A percentile compares a stretch with the other conserved stretches of the same genome.
phyloP scores from a whole-genome alignment of 2,113 vertebrate genomes.

The Strix aluco region DNA sequence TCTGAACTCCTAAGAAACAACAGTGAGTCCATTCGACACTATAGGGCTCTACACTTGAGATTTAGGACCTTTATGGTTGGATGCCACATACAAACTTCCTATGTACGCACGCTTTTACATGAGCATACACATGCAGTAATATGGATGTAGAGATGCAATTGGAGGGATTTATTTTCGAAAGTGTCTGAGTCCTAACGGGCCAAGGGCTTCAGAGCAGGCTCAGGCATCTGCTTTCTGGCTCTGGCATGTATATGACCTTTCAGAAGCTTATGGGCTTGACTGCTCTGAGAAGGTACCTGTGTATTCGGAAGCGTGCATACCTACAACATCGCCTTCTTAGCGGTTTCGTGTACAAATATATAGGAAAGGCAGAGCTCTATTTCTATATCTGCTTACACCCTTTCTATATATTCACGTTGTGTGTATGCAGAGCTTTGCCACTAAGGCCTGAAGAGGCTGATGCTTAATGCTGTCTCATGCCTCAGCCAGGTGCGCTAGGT shows the following conservation, averaged over 20 bases:
- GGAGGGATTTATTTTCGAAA: background rate
- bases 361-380: background rate
- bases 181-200: background rate
- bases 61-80: background rate
- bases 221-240: background rate
- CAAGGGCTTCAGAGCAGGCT: background rate
- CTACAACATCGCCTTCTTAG: background rate
- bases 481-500: accelerated
- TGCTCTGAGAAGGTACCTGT: background rate
- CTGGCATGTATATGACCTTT: background rate
- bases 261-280: background rate
- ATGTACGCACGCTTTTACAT: background rate
- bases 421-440: background rate
- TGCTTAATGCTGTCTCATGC: accelerated
- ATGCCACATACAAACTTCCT: background rate
- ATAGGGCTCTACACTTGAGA: background rate
- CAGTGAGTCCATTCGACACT: background rate
- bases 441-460: accelerated
- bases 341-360: background rate
- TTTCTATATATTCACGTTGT: accelerated
- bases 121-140: background rate
- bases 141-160: background rate
- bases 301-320: accelerated
- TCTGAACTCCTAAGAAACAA: background rate
- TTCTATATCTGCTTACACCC: background rate